These are phyloP conservation scores for Rhinogobio ventralis DNA, from an alignment of 2,797 vertebrate genomes.

Conservation along the genomic window DNA sequence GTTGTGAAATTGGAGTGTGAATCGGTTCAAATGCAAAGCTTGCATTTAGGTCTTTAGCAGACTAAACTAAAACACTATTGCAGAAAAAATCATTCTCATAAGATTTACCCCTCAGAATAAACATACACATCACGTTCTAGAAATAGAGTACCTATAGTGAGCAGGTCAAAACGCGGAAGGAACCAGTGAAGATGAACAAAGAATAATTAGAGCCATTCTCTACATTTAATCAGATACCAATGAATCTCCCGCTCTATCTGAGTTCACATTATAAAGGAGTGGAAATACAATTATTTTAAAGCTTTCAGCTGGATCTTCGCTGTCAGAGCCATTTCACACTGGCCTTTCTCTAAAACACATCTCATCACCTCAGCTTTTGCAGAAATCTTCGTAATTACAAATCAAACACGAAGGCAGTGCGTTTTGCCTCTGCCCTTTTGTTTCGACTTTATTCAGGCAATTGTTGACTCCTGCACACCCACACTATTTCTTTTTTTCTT, in stretches of 20 bases:
- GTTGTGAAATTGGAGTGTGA: constrained; percentile 18
- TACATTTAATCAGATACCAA: constrained; percentile 12
- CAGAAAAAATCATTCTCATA: background rate
- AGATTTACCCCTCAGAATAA: background rate
- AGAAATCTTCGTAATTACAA: constrained; percentile 51
- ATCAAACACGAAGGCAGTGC: constrained; percentile 23
- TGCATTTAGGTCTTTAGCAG: background rate
- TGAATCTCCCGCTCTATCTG: constrained; percentile 14
- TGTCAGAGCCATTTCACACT: constrained; percentile 36
- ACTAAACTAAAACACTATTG: background rate
- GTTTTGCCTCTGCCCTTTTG: constrained; percentile 47
- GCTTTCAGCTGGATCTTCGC: constrained; percentile 26
- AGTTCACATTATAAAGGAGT: constrained; percentile 8
- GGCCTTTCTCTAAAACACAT: constrained; percentile 30
- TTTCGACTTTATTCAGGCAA: constrained; percentile 42
- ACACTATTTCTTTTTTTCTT: constrained; percentile 34
- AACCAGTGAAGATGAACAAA: constrained; percentile 27
- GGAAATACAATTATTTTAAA: constrained; percentile 46
- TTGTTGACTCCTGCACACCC: constrained; percentile 35
- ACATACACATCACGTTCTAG: background rate
- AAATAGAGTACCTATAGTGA: background rate
- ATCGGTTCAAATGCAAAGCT: constrained; percentile 28
- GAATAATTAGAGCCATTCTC: constrained; percentile 35
- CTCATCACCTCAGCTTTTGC: constrained; percentile 26
- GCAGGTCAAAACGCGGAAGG: background rate